Evolutionary conservation across 1,140 invertebrate species (phyloP).

Genomic region (Notospermus geniculatus): DNA sequence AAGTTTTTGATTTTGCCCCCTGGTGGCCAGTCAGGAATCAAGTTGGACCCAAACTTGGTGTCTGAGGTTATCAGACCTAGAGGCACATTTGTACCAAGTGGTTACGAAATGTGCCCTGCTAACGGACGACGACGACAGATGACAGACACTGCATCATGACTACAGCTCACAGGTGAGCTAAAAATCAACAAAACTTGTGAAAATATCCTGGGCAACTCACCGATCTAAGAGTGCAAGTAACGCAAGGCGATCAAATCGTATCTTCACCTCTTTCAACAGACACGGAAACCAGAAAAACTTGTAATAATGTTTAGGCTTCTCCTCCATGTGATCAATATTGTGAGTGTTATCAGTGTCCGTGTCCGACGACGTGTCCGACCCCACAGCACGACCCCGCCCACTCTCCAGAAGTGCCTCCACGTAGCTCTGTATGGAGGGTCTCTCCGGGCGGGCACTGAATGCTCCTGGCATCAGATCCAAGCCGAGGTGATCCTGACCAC

Average conservation of each 20-base stretch:
- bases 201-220: slow-evolving; percentile 38
- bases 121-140: too few species aligned
- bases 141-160: too few species aligned
- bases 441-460: slow-evolving; percentile 11
- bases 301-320: slow-evolving; percentile 73
- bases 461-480: slow-evolving; percentile 17
- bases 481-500: slow-evolving; percentile 26
- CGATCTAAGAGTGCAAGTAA: slow-evolving; percentile 87
- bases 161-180: too few species aligned
- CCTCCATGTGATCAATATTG: slow-evolving; percentile 51
- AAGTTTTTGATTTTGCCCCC: too few species aligned
- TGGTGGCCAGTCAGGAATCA: too few species aligned
- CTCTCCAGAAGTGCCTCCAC: slow-evolving; percentile 33
- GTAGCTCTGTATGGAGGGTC: slow-evolving; percentile 31
- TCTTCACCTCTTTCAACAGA: slow-evolving; percentile 58
- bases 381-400: slow-evolving; percentile 22
- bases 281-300: slow-evolving; percentile 73
- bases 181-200: too few species aligned
- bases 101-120: too few species aligned
- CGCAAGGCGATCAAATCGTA: slow-evolving; percentile 87
- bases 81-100: too few species aligned
- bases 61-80: too few species aligned
- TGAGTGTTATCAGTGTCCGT: slow-evolving; percentile 42
- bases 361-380: slow-evolving; percentile 28
- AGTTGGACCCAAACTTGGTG: too few species aligned